A percentile compares a stretch with the other conserved stretches of the same genome.
Evolutionary conservation across 2,113 vertebrate species (phyloP).

Genomic region (Sylvia atricapilla): DNA sequence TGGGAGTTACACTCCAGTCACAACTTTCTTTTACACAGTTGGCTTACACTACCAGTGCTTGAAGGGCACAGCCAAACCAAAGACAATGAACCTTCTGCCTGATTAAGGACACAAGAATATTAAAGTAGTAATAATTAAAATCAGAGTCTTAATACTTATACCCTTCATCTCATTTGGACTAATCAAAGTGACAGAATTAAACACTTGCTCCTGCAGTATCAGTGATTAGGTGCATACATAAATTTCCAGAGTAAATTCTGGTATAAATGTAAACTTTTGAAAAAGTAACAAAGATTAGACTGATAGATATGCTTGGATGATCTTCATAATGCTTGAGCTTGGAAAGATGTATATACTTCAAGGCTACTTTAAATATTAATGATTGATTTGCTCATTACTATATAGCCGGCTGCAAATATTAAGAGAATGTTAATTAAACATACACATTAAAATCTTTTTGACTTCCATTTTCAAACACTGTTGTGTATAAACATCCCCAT

Average conservation of each 20-base stretch:
- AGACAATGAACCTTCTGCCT: not conserved
- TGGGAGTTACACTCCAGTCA: not conserved
- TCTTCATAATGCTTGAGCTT: not conserved
- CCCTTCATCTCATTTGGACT: not conserved
- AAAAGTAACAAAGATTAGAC: not conserved
- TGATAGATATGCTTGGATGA: not conserved
- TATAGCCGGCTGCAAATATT: not conserved
- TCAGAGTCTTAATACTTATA: not conserved
- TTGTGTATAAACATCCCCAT: not conserved
- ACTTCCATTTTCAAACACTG: not conserved
- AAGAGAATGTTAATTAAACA: not conserved
- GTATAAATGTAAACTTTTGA: not conserved
- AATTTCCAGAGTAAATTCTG: not conserved
- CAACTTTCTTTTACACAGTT: not conserved
- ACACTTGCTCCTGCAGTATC: not conserved
- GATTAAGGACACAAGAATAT: not conserved
- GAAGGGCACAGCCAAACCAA: not conserved
- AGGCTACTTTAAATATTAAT: not conserved
- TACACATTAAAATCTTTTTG: not conserved
- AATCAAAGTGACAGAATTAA: constrained; percentile 6
- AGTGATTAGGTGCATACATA: not conserved
- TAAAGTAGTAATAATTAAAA: constrained; percentile 6
- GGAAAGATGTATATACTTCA: not conserved
- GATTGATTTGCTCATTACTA: not conserved
- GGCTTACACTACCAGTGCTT: not conserved